Percentiles rank a stretch among this genome's conserved stretches.
These are phyloP conservation scores for Lasioglossum marginatum DNA, from an alignment of 2,888 invertebrate genomes.

Conservation along the genomic window DNA sequence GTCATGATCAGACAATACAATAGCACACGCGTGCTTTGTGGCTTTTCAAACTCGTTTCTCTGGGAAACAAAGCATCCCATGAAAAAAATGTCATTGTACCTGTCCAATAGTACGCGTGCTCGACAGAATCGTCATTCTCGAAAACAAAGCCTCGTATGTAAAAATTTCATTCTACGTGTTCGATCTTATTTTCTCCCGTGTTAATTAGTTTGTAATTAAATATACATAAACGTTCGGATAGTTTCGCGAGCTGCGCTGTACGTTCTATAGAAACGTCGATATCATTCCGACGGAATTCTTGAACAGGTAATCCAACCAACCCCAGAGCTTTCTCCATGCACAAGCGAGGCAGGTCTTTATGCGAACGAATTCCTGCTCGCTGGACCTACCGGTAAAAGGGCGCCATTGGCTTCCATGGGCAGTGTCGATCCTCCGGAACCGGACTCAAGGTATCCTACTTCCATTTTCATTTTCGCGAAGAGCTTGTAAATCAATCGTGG, in stretches of 20 bases:
- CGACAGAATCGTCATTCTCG: not conserved
- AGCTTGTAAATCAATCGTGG: not conserved
- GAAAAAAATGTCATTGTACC: not conserved
- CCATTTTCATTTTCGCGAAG: not conserved
- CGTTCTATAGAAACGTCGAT: not conserved
- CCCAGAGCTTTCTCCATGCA: constrained; percentile 93
- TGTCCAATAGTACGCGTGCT: not conserved
- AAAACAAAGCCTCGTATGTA: not conserved
- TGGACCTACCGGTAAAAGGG: constrained; percentile 85
- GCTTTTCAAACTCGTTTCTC: not conserved
- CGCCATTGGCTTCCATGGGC: constrained; percentile 92
- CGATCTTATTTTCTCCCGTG: not conserved
- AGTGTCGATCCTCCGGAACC: constrained; percentile 90
- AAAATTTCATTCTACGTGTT: not conserved
- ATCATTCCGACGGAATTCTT: not conserved
- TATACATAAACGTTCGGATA: not conserved
- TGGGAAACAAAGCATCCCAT: not conserved
- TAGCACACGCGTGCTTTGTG: not conserved
- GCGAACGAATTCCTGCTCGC: constrained; percentile 76
- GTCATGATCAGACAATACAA: not conserved
- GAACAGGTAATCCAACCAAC: constrained; percentile 90
- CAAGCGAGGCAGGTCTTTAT: constrained; percentile 88
- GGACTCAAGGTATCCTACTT: constrained; percentile 85
- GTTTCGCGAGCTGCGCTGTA: not conserved
- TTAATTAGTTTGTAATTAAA: not conserved